Conservation (phyloP, 2,797 vertebrate species). For the Hydrolagus colliei region DNA sequence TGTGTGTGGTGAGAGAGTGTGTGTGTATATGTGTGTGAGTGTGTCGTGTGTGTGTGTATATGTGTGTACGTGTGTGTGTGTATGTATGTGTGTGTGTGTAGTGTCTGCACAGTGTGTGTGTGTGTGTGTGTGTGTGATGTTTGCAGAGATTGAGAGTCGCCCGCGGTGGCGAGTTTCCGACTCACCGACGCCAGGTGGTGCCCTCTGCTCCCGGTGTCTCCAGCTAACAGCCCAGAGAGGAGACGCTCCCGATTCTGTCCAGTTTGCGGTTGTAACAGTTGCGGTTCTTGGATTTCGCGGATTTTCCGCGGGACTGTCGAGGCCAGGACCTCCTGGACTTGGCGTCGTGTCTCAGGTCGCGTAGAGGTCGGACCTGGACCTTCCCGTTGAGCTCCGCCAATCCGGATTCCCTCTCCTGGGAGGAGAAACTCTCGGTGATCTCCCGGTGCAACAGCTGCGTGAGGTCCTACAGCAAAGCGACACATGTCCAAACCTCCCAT, state of each 20-base stretch:
- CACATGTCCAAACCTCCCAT: neutral
- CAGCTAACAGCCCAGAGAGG: conserved; percentile 87
- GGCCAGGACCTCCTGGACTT: conserved; percentile 70
- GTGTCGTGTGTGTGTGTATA: no score
- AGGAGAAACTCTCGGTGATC: conserved; percentile 63
- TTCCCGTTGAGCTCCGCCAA: conserved; percentile 47
- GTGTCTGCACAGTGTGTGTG: no score
- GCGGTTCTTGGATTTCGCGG: conserved; percentile 69
- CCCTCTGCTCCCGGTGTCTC: neutral
- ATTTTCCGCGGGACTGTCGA: conserved; percentile 64
- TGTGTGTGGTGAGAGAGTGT: no score
- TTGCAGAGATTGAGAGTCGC: no score
- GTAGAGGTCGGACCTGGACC: conserved; percentile 63
- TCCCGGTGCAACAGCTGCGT: conserved; percentile 66
- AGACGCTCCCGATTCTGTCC: conserved; percentile 91
- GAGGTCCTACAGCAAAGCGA: conserved; percentile 52
- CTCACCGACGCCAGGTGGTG: conserved; percentile 51
- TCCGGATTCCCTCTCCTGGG: conserved; percentile 58
- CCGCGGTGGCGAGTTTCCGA: no score
- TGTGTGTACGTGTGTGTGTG: no score
- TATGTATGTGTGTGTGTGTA: no score
- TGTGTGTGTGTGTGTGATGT: no score
- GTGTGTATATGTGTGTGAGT: no score
- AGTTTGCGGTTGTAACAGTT: conserved; percentile 94
- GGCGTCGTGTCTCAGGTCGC: conserved; percentile 70